Evolutionary conservation across 2,797 vertebrate genomes (phyloP).

Genomic region (Micrastur ruficollis): DNA sequence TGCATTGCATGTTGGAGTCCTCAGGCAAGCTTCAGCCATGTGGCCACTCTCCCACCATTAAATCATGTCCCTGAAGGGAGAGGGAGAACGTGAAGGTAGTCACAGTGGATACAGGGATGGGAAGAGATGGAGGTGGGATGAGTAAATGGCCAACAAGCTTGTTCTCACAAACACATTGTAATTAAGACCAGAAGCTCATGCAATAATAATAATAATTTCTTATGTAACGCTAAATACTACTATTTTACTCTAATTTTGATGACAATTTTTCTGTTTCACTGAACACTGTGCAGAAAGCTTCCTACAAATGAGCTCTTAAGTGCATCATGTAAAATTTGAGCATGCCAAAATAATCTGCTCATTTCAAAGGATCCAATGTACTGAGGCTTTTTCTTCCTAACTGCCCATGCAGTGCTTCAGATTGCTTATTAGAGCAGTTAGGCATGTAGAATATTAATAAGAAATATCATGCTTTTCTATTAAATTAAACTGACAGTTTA

Average conservation of each 20-base stretch:
- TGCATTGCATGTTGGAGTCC: background rate
- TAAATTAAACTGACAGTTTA: constrained; percentile 39
- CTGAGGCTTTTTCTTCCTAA: background rate
- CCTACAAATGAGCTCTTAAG: constrained; percentile 28
- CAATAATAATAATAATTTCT: background rate
- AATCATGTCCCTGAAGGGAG: background rate
- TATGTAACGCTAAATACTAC: background rate
- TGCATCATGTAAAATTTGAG: constrained; percentile 20
- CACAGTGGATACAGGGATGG: background rate
- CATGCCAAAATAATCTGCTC: constrained; percentile 11
- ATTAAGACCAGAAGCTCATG: background rate
- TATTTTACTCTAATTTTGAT: constrained; percentile 15
- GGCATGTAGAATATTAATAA: constrained; percentile 56
- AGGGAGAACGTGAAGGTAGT: background rate
- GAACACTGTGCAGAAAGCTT: background rate
- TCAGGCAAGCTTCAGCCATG: background rate
- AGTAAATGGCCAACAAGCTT: background rate
- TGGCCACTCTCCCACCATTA: background rate
- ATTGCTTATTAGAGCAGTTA: constrained; percentile 54
- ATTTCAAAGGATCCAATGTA: background rate
- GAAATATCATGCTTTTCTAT: background rate
- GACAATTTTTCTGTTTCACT: background rate
- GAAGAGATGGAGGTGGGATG: background rate
- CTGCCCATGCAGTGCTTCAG: constrained; percentile 24
- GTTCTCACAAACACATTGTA: background rate